Conservation (phyloP, 2,113 vertebrate genomes). For the human (Homo sapiens) region DNA sequence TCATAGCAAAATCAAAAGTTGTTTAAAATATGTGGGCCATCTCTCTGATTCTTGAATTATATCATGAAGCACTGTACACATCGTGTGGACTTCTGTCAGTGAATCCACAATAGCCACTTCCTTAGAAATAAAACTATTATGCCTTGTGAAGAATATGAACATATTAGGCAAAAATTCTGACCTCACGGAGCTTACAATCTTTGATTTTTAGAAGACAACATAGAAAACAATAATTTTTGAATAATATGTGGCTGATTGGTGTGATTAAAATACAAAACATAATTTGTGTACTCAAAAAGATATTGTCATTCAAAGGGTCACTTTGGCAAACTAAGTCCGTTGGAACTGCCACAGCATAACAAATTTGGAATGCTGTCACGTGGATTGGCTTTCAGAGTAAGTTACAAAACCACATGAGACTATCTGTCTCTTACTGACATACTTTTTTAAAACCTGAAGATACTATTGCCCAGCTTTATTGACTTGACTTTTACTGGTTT, state of each 20-base stretch:
- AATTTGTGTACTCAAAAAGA: background rate
- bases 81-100: background rate
- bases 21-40: background rate
- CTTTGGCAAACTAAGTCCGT: background rate
- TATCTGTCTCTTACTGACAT: background rate
- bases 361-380: background rate
- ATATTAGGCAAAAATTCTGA: background rate
- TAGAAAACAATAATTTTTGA: background rate
- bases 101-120: background rate
- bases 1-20: slow-evolving; percentile 26
- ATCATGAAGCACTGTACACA: background rate
- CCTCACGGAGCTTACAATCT: background rate
- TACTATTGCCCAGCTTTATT: background rate
- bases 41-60: background rate
- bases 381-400: slow-evolving; percentile 14
- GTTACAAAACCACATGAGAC: background rate
- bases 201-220: background rate
- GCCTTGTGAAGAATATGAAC: background rate
- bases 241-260: background rate
- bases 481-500: background rate
- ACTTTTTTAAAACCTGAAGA: background rate
- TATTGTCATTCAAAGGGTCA: background rate
- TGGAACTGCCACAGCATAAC: background rate
- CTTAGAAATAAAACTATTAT: background rate
- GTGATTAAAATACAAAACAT: background rate